Percentiles rank a stretch among this genome's conserved stretches.
Conservation (phyloP, 2,888 invertebrate species). For the Ellobium chinense region DNA sequence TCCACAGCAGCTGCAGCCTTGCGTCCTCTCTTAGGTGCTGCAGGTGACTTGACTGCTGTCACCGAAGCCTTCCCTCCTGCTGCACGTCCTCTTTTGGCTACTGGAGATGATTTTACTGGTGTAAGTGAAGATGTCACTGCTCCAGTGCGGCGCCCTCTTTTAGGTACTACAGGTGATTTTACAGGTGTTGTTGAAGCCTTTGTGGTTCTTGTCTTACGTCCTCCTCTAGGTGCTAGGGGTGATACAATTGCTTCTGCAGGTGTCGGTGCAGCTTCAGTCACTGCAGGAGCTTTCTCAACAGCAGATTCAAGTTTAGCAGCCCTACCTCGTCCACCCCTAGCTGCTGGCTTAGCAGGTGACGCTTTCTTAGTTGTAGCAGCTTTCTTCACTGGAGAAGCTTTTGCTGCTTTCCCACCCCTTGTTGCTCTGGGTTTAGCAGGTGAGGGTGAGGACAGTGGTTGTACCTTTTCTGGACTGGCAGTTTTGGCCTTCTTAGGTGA, state of each 20-base stretch:
- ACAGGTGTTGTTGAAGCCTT: not conserved
- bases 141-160: too few relatives aligned
- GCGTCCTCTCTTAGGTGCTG: not conserved
- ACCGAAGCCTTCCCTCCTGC: not conserved
- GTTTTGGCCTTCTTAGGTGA: too few relatives aligned
- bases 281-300: too few relatives aligned
- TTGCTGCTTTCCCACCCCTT: not conserved
- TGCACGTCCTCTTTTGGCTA: not conserved
- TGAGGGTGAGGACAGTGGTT: too few relatives aligned
- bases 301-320: not conserved
- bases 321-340: not conserved
- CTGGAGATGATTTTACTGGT: not conserved
- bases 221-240: not conserved
- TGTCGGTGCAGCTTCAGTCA: not conserved
- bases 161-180: not conserved
- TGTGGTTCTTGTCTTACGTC: too few relatives aligned
- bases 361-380: not conserved
- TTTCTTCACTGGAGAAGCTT: not conserved
- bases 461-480: too few relatives aligned
- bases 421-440: not conserved
- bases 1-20: not conserved
- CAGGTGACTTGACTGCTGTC: not conserved
- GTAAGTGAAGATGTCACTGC: not conserved
- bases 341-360: slow-evolving; percentile 9
- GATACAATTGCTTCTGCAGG: too few relatives aligned